These are phyloP conservation scores for Drosophila borealis DNA, from an alignment of 2,888 invertebrate genomes.

Conservation along the genomic window DNA sequence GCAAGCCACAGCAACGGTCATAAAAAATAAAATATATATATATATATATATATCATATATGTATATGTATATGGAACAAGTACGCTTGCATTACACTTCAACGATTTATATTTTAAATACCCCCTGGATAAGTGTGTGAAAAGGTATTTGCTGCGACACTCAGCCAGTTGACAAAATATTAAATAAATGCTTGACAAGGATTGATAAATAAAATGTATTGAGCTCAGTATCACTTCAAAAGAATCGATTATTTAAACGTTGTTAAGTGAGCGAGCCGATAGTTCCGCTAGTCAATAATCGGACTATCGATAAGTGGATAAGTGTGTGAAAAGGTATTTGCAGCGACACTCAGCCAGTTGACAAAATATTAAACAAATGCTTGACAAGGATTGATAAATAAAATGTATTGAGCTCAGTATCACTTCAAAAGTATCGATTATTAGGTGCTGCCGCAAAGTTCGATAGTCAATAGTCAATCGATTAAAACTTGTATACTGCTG, in stretches of 20 bases:
- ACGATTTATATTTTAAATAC: slow-evolving; percentile 40
- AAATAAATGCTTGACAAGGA: not conserved
- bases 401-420: not conserved
- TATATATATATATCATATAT: not conserved
- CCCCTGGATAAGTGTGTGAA: slow-evolving; percentile 2
- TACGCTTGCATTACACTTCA: slow-evolving; percentile 39
- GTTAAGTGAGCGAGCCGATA: too few species aligned
- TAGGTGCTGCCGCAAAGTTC: not conserved
- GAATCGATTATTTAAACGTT: not conserved
- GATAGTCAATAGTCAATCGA: too few species aligned
- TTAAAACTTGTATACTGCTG: too few species aligned
- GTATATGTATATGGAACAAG: not conserved
- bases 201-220: not conserved
- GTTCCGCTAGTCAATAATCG: too few species aligned
- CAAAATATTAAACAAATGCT: not conserved
- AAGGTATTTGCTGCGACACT: slow-evolving; percentile 3
- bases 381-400: not conserved
- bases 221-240: not conserved
- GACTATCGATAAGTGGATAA: not conserved
- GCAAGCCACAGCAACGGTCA: slow-evolving; percentile 40
- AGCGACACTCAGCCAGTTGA: not conserved
- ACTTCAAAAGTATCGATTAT: not conserved
- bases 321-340: not conserved
- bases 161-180: not conserved
- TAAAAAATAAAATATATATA: slow-evolving; percentile 36